Base-by-base conservation (phyloP, 2,888 invertebrate genomes). In the Hyposoter dolosus region DNA sequence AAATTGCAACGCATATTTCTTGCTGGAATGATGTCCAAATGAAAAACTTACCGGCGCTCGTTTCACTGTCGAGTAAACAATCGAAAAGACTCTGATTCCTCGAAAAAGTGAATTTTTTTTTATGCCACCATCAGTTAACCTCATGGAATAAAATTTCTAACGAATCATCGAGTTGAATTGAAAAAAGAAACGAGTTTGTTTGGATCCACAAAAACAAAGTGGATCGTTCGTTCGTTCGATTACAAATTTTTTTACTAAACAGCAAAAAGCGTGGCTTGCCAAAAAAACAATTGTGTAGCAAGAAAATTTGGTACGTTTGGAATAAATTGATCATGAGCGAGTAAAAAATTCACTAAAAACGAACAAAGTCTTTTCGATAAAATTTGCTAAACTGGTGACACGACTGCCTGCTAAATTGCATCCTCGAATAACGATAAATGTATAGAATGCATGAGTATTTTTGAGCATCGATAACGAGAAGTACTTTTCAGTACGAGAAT, bases 401-500 rank as follows among this genome's bases (percentile, higher is more conserved):
- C 35, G 35, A n/a, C 3, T 35, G n/a, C 40, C 40, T 19, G 66
- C 10, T 40, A n/a, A 40, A 10, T 40, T 19, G 40, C 66, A 66
- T 28, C 40, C 40, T 66, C 66, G 66, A 66, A 19, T 66, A 19
- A 40, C 40, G 2, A 65, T 66, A n/a, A 66, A 66, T 19, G 66
- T 40, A 40, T 40, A 9, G 40, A 66, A 35, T 17, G n/a, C 28
- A 28, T 28, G 28, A 60, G 60, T 60, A 60, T 60, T 60, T 15
- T 60, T 60, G 60, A 60, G 60, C 60, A 28, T 56, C 23, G 53
- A 56, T 56, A 23, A 23, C 23, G 40, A 19, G 19, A 19, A 10
- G 66, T 43, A 66, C 66, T 45, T 45, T 45, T 17, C 45, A 28
- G 17, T n/a, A 28, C 69, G 28, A 60, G 5, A 19, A 17, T 28